Evolutionary conservation across 2,888 invertebrate species (phyloP).

Genomic region (Macrosiphum euphorbiae): DNA sequence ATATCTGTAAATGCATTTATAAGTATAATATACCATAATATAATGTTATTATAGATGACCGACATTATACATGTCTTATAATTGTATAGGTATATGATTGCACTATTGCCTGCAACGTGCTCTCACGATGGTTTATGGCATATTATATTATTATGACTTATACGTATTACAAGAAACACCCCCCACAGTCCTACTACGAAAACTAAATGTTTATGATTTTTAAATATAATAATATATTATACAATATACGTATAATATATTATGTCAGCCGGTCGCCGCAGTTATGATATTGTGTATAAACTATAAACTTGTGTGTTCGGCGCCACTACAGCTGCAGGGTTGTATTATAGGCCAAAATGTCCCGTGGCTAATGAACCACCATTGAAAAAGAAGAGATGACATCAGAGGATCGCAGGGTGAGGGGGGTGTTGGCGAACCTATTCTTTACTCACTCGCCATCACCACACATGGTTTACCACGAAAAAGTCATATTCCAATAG

Average conservation of each 20-base stretch:
- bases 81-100: neutral
- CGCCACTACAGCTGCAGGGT: neutral
- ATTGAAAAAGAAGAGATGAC: neutral
- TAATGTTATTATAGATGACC: neutral
- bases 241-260: neutral
- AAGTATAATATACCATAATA: neutral
- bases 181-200: neutral
- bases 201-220: conserved; percentile 1
- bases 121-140: neutral
- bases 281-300: neutral
- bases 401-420: fast-evolving
- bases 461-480: neutral
- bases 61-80: neutral
- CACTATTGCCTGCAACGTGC: neutral
- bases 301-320: neutral
- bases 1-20: neutral
- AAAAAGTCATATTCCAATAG: neutral
- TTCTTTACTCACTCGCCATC: neutral
- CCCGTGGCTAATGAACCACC: conserved; percentile 12
- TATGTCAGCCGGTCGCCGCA: neutral
- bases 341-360: neutral
- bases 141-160: neutral
- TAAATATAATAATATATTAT: neutral
- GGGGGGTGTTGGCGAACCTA: neutral
- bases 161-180: neutral